Conservation (phyloP, 2,113 vertebrate genomes). For the Forbesichthys agassizii region DNA sequence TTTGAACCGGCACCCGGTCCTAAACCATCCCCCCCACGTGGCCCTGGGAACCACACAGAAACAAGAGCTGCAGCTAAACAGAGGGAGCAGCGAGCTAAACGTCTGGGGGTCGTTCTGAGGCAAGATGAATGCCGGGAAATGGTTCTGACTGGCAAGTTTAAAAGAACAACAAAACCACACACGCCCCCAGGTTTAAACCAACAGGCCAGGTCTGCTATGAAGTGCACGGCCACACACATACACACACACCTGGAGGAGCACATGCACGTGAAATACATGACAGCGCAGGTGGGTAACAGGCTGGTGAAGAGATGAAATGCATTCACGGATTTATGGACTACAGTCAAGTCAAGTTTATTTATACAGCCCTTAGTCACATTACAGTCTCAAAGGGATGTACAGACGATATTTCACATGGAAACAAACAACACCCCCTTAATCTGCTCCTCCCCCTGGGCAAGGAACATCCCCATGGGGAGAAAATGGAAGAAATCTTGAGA, state of each 20-base stretch:
- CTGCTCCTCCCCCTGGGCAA: too few relatives aligned
- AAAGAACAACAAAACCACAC: background rate
- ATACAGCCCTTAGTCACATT: too few relatives aligned
- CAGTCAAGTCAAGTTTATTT: background rate
- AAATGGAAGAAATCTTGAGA: too few relatives aligned
- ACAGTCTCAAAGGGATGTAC: too few relatives aligned
- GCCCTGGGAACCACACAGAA: slow-evolving; percentile 3
- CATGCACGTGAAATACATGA: slow-evolving; percentile 9
- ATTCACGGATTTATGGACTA: slow-evolving; percentile 48
- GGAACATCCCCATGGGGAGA: too few relatives aligned
- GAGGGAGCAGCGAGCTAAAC: background rate
- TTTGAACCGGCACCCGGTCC: background rate
- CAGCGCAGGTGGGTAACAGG: slow-evolving; percentile 36
- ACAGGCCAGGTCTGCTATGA: background rate
- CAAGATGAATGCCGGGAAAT: background rate
- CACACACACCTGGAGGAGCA: background rate
- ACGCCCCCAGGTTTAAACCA: background rate
- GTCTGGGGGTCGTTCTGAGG: background rate
- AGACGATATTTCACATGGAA: too few relatives aligned
- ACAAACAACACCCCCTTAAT: too few relatives aligned
- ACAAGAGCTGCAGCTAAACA: background rate
- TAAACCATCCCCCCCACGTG: background rate
- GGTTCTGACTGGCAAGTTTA: slow-evolving; percentile 5
- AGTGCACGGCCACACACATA: slow-evolving; percentile 6
- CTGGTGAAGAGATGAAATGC: slow-evolving; percentile 50